Percentiles rank a stretch among this genome's conserved stretches.
phyloP scores from a whole-genome alignment of 2,113 vertebrate genomes.

The Pristiophorus japonicus region DNA sequence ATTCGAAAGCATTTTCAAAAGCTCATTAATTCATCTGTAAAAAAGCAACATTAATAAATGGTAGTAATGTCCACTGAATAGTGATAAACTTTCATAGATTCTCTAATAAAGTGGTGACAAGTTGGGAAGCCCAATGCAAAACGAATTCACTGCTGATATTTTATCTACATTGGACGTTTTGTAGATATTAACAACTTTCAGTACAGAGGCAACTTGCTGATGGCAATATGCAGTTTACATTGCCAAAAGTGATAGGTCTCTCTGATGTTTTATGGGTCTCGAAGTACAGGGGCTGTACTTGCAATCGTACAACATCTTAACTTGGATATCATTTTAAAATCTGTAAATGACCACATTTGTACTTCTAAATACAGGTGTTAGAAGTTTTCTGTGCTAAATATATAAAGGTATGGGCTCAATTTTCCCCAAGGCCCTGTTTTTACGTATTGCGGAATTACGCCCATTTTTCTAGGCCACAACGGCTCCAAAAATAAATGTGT shows the following conservation, averaged over 20 bases:
- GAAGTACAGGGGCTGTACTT: neutral
- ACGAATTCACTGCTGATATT: neutral
- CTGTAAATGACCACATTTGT: neutral
- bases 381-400: neutral
- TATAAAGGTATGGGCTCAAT: no score
- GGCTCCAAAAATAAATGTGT: no score
- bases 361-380: neutral
- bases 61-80: no score
- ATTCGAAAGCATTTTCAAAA: neutral
- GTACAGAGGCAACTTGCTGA: neutral
- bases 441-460: no score
- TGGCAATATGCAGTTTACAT: neutral
- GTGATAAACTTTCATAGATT: neutral
- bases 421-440: no score
- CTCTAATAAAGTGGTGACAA: neutral
- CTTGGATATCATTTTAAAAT: neutral
- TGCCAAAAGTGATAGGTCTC: neutral
- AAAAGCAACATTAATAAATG: neutral
- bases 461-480: no score
- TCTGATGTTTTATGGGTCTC: neutral
- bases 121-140: neutral
- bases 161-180: neutral
- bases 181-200: neutral
- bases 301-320: neutral
- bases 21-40: conserved; percentile 6